Conservation (phyloP, 1,140 invertebrate genomes). For the Camponotus pennsylvanicus region DNA sequence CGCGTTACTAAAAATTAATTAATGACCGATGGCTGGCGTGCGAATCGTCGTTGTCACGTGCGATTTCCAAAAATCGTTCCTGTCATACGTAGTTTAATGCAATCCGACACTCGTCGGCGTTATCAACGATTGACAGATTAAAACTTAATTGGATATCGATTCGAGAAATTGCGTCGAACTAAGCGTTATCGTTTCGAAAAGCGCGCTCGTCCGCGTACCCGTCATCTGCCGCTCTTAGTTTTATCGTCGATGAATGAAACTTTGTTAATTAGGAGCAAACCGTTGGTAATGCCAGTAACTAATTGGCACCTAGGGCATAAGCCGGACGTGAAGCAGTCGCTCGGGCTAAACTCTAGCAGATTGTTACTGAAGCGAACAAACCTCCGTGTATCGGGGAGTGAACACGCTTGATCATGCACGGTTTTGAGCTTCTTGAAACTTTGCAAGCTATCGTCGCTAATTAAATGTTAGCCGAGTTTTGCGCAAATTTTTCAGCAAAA, state of each 20-base stretch:
- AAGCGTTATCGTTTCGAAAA: slow-evolving; percentile 48
- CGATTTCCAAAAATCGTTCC: slow-evolving; percentile 50
- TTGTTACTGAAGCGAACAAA: slow-evolving; percentile 68
- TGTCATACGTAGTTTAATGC: slow-evolving; percentile 29
- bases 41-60: slow-evolving; percentile 34
- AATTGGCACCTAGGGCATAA: slow-evolving; percentile 81
- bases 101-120: slow-evolving; percentile 35
- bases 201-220: slow-evolving; percentile 22
- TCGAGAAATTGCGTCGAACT: slow-evolving; percentile 68
- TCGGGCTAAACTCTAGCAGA: slow-evolving; percentile 73
- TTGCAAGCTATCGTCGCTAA: slow-evolving; percentile 18
- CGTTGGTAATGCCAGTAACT: slow-evolving; percentile 82
- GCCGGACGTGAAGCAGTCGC: slow-evolving; percentile 73
- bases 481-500: slow-evolving; percentile 23
- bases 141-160: slow-evolving; percentile 74
- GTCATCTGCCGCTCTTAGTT: slow-evolving; percentile 65
- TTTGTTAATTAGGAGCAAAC: slow-evolving; percentile 83
- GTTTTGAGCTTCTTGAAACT: slow-evolving; percentile 51
- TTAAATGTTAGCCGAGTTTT: slow-evolving; percentile 27
- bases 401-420: slow-evolving; percentile 45
- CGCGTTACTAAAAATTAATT: slow-evolving; percentile 53
- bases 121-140: slow-evolving; percentile 74
- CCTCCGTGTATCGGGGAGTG: slow-evolving; percentile 15
- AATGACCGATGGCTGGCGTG: slow-evolving; percentile 5
- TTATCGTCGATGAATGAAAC: slow-evolving; percentile 81